Evolutionary conservation across 2,888 invertebrate species (phyloP), one percentile per base, ranked within the genome.

Genomic region (Agonopterix heracliana): DNA sequence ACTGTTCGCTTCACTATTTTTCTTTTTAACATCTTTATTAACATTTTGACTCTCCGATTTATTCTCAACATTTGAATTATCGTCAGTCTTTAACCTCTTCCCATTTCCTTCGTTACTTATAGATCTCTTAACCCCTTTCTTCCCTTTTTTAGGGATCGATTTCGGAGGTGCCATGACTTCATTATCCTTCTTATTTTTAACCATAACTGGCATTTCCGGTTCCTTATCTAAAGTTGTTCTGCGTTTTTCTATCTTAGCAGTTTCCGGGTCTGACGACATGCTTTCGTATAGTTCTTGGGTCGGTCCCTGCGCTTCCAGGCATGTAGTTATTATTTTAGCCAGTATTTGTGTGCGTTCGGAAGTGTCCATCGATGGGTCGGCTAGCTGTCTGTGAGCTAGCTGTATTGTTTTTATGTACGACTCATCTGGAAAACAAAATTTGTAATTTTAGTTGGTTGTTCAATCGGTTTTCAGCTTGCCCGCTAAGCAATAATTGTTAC

Each of bases 101-200:
- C 13, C n/a, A 4, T 10, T 34, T 46, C 58, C 54, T 40, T 38
- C 46, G 48, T 38, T 38, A 38, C 38, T n/a, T 5, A 26, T 5
- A 26, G 26, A 38, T 38, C 56, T 63, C 8, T 46, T 46, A 35
- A 12, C 12, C 3, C 38, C 38, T 38, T 38, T 38, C 9, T 38
- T n/a, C 38, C 38, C 38, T 57, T 76, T 83, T 55, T 78, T 85
- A 0, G 84, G 84, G 1, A 80, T 41, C 3, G 68, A 54, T 54
- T 78, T 82, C 0, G 85, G 85, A 0, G 85, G 85, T 0, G 81
- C 83, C 85, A 85, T 85, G 0, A 78, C 66, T 51, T 78, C 74
- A 8, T 50, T 54, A 7, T 61, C 59, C 40, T 58, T 54, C 2
- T 56, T 60, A 17, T 67, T 64, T 43, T 56, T 66, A 49, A 44